Percentiles rank a stretch among this genome's conserved stretches.
Evolutionary conservation across 2,113 vertebrate species (phyloP).

Genomic region (Melanerpes aurifrons): DNA sequence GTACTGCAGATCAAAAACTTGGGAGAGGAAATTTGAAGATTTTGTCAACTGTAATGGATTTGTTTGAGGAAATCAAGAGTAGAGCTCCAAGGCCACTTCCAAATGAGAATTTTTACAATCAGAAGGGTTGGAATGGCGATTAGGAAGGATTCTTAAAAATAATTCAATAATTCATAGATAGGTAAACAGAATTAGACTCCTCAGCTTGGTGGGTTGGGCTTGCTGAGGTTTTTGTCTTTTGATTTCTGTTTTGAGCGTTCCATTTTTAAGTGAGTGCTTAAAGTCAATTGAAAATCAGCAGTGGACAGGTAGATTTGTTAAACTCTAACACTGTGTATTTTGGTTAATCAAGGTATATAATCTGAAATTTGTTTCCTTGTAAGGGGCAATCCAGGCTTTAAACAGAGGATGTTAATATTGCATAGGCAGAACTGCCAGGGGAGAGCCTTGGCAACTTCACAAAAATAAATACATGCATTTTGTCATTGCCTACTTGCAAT

Average conservation of each 20-base stretch:
- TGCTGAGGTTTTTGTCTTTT: not conserved
- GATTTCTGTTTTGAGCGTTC: not conserved
- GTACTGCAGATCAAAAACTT: not conserved
- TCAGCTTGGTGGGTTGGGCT: not conserved
- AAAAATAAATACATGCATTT: constrained; percentile 4
- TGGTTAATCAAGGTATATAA: not conserved
- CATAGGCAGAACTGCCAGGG: not conserved
- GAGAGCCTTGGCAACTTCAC: constrained; percentile 8
- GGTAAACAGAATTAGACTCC: not conserved
- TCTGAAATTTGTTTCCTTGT: not conserved
- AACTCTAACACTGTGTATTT: not conserved
- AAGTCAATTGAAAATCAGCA: not conserved
- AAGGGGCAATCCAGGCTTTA: not conserved
- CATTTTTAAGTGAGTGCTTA: not conserved
- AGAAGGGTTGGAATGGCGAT: not conserved
- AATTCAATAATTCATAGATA: not conserved
- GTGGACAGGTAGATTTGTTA: not conserved
- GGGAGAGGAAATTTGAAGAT: not conserved
- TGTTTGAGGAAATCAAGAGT: not conserved
- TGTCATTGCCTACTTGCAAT: not conserved
- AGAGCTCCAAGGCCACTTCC: not conserved
- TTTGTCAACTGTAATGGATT: not conserved
- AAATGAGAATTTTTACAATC: not conserved
- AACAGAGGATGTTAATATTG: constrained; percentile 32
- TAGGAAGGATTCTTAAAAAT: not conserved